Conservation (phyloP, 2,797 vertebrate species). For the Sebastes trivittatus region DNA sequence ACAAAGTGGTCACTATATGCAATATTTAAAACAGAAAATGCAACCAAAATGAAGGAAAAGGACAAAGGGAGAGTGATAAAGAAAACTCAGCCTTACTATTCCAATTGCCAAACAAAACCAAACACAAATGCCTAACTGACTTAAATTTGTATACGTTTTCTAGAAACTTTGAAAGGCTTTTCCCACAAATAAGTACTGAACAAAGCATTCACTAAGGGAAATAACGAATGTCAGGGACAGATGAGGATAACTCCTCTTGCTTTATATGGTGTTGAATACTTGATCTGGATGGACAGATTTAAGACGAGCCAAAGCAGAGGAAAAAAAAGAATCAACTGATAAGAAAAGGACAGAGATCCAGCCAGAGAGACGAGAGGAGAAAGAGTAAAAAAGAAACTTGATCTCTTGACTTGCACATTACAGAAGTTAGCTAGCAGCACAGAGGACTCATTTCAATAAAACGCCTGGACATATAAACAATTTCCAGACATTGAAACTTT, state of each 20-base stretch:
- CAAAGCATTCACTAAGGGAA: background rate
- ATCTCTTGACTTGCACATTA: constrained; percentile 23
- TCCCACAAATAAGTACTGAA: background rate
- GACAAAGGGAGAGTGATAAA: too few species aligned
- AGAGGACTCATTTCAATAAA: constrained; percentile 24
- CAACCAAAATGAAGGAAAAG: background rate
- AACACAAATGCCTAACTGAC: background rate
- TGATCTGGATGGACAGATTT: background rate
- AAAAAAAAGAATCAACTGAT: background rate
- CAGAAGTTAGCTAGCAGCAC: constrained; percentile 12
- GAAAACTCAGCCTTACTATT: background rate
- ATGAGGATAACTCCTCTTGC: background rate
- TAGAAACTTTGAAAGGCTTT: background rate
- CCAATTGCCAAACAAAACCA: background rate
- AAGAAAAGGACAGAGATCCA: background rate
- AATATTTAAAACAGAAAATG: background rate
- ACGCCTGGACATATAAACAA: constrained; percentile 42
- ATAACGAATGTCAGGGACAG: background rate
- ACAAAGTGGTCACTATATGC: background rate
- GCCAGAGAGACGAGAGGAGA: background rate
- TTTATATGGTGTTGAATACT: background rate
- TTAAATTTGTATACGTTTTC: background rate
- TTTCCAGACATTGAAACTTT: constrained; percentile 63
- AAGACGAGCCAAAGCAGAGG: background rate
- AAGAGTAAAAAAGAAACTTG: background rate